Percentiles rank a stretch among this genome's conserved stretches.
phyloP scores from a whole-genome alignment of 2,113 vertebrate species.

The Oplegnathus fasciatus region DNA sequence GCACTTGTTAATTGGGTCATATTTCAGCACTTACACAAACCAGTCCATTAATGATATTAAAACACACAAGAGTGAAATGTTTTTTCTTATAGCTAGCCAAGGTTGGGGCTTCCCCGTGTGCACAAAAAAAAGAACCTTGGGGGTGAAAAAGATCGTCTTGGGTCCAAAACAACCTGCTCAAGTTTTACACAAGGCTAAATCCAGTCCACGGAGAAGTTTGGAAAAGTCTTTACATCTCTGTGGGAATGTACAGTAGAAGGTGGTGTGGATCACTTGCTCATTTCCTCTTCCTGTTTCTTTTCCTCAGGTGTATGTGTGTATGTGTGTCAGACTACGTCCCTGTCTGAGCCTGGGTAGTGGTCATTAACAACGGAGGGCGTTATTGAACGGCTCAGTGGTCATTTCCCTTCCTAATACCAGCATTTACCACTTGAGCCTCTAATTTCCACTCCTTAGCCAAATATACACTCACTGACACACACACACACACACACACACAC shows the following conservation, averaged over 20 bases:
- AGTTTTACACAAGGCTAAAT: conserved; percentile 14
- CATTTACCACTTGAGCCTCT: conserved; percentile 91
- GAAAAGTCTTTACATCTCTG: conserved; percentile 47
- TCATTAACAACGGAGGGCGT: conserved; percentile 92
- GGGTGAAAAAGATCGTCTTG: conserved; percentile 13
- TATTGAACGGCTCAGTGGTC: conserved; percentile 90
- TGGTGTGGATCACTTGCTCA: conserved; percentile 63
- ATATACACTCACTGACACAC: conserved; percentile 19
- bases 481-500: conserved; percentile 2
- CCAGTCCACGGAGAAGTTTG: conserved; percentile 5
- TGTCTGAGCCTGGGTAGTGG: conserved; percentile 87
- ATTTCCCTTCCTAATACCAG: conserved; percentile 92
- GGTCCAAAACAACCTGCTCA: conserved; percentile 48
- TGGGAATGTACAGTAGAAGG: conserved; percentile 59
- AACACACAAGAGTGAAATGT: conserved; percentile 51
- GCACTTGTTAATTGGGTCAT: conserved; percentile 75
- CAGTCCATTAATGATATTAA: conserved; percentile 59
- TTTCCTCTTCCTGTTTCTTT: conserved; percentile 64
- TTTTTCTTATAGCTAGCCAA: conserved; percentile 34
- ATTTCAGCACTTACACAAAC: conserved; percentile 75
- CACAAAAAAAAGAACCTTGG: not conserved
- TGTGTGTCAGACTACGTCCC: conserved; percentile 82
- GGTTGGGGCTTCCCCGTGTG: conserved; percentile 20
- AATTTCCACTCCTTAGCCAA: conserved; percentile 78
- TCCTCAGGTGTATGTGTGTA: conserved; percentile 40